phyloP scores from a whole-genome alignment of 1,140 invertebrate genomes.

The Linepithema humile region DNA sequence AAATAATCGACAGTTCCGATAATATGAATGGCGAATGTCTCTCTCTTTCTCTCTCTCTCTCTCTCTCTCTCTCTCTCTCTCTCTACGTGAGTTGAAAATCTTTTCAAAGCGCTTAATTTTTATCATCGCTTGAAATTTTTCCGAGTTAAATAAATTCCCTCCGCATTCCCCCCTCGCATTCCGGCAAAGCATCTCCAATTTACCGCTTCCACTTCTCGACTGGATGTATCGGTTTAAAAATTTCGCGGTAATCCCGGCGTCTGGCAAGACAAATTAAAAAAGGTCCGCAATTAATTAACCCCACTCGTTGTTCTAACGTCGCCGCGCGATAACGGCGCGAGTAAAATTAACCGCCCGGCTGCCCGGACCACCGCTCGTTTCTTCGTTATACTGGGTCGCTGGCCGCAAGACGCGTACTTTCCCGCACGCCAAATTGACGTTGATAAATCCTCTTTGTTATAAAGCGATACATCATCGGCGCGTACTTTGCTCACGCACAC shows the following conservation, averaged over 20 bases:
- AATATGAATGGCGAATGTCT: neutral
- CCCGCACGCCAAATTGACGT: slow-evolving; percentile 69
- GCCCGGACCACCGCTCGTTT: slow-evolving; percentile 22
- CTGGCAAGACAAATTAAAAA: slow-evolving; percentile 46
- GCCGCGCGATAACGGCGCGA: slow-evolving; percentile 54
- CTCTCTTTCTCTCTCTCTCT: neutral
- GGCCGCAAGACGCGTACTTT: slow-evolving; percentile 45
- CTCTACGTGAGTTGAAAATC: neutral
- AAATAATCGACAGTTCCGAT: neutral
- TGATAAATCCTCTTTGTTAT: slow-evolving; percentile 74
- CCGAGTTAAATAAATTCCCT: slow-evolving; percentile 32
- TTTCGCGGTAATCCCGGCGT: slow-evolving; percentile 28
- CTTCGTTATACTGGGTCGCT: slow-evolving; percentile 8
- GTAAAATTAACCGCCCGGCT: slow-evolving; percentile 49
- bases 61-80: neutral
- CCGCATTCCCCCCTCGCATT: neutral
- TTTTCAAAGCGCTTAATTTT: neutral
- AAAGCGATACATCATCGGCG: slow-evolving; percentile 70
- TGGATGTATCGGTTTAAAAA: slow-evolving; percentile 41
- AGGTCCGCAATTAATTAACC: slow-evolving; percentile 64
- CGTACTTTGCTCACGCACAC: neutral
- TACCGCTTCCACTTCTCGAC: slow-evolving; percentile 7
- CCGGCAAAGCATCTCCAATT: slow-evolving; percentile 33
- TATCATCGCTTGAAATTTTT: neutral
- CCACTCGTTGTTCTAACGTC: slow-evolving; percentile 47